Base-by-base conservation (phyloP, 2,113 vertebrate species). In the Syngnathoides biaculeatus region DNA sequence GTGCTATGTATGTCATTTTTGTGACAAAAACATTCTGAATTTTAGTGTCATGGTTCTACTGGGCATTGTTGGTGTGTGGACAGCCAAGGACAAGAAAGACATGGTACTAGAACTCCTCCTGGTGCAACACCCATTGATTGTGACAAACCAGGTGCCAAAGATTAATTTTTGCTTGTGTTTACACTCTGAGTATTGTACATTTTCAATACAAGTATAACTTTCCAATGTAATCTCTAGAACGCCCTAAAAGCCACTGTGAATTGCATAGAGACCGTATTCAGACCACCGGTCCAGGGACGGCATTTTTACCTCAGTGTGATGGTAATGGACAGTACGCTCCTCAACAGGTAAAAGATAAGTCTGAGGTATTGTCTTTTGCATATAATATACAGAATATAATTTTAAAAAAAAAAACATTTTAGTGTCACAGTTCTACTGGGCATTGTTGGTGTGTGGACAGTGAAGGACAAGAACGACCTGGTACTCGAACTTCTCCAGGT, bases 21-120 rank as follows among this genome's bases (percentile, higher is more conserved):
- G 26, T 0, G 14, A 30, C 26, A 9, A 57, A 57, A 39, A 22
- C 9, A 13, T 14, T 4, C 0, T 14, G 20, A 22, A 30, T 50
- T 53, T 38, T 12, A 67, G 65, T 67, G 65, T 43, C 53, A 67
- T 0, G 9, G 89, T 30, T 90, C 91, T 65, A 92, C 89, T 0
- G 94, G 94, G 53, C 72, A 94, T 60, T 96, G 94, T 74, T 96
- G 94, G 94, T 96, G 95, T 0, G 94, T 97, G 80, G 90, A 93
- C 3, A 58, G 10, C 0, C 63, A 78, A 0, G 94, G 95, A 30
- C 88, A 89, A 39, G 94, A 95, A 82, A 87, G 91, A 40, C 65
- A 86, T 0, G 94, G 93, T 20, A 95, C 93, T 0, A 86, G 89
- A 57, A 93, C 87, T 0, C 68, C 85, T 0, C 89, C 93, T 0